A percentile compares a stretch with the other conserved stretches of the same genome.
Conservation (phyloP, 2,797 vertebrate species). For the Oreortyx pictus region DNA sequence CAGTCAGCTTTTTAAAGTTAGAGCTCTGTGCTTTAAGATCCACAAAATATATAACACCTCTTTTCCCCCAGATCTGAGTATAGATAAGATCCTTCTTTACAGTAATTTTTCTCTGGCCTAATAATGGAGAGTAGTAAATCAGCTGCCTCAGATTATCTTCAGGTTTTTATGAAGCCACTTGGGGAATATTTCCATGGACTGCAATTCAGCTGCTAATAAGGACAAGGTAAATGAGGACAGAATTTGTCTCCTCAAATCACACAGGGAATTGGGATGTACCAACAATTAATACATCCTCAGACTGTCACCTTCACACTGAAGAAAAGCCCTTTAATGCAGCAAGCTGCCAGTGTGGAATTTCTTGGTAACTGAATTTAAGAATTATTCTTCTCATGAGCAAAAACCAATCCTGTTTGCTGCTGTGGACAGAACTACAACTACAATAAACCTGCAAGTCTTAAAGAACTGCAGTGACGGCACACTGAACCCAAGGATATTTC, state of each 20-base stretch:
- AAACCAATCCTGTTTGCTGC: background rate
- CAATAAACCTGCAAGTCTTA: background rate
- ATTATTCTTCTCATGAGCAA: background rate
- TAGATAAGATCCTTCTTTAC: background rate
- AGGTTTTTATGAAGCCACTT: background rate
- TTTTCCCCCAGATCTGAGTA: background rate
- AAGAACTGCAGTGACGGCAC: background rate
- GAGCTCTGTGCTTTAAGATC: constrained; percentile 24
- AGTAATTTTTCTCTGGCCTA: background rate
- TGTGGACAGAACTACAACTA: background rate
- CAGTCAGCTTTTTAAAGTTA: constrained; percentile 52
- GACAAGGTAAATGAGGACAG: constrained; percentile 33
- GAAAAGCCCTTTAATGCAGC: constrained; percentile 2
- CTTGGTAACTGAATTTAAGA: background rate
- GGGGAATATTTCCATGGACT: background rate
- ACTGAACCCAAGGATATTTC: background rate
- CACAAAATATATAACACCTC: constrained; percentile 4
- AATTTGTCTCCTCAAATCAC: background rate
- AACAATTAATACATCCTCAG: background rate
- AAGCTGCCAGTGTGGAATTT: background rate
- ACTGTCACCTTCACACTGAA: constrained; percentile 39
- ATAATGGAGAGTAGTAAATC: background rate
- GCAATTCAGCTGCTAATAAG: constrained; percentile 38
- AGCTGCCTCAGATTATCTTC: background rate
- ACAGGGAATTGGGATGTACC: background rate